Percentiles rank a stretch among this genome's conserved stretches.
Evolutionary conservation across 2,113 vertebrate species (phyloP).

Genomic region (Mormyrus lacerda): DNA sequence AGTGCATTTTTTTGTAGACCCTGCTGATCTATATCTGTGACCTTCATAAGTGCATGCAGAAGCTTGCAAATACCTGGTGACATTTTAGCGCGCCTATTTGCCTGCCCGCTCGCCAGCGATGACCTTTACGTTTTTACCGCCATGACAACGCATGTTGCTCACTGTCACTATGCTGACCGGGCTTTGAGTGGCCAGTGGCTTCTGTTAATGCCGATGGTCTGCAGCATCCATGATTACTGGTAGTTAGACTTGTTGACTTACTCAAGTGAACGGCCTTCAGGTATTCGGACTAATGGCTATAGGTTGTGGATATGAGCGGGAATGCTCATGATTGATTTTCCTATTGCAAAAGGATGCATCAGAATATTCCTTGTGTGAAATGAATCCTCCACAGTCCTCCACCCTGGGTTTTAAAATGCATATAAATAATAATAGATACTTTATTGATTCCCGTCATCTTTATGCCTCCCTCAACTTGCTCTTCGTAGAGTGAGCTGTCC

Average conservation of each 20-base stretch:
- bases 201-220: background rate
- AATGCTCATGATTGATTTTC: background rate
- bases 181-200: background rate
- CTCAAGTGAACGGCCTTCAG: background rate
- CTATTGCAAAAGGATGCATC: background rate
- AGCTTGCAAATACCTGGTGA: background rate
- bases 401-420: background rate
- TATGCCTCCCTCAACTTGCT: too few relatives aligned
- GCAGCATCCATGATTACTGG: background rate
- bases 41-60: background rate
- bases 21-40: background rate
- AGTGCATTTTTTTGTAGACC: background rate
- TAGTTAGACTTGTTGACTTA: background rate
- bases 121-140: slow-evolving; percentile 16
- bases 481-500: too few relatives aligned
- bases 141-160: background rate
- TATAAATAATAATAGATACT: background rate
- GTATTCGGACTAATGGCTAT: background rate
- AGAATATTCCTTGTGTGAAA: background rate
- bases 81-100: background rate
- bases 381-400: background rate
- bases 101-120: background rate
- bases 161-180: background rate
- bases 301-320: background rate
- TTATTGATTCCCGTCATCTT: too few relatives aligned